Conservation (phyloP, 2,797 vertebrate genomes). For the Morelia viridis region DNA sequence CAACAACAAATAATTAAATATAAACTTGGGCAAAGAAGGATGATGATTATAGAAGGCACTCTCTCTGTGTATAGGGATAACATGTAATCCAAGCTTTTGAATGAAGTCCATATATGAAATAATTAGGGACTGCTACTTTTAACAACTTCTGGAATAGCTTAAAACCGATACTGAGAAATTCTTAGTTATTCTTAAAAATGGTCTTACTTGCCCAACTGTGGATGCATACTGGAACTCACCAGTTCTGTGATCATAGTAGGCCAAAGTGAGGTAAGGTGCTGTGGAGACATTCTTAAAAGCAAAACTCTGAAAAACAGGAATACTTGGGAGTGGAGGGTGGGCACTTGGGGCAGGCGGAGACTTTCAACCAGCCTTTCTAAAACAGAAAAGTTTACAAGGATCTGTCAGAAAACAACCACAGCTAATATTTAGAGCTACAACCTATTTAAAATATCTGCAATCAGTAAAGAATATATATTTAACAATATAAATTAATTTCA, state of each 20-base stretch:
- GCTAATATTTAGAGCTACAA: neutral
- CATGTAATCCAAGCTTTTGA: neutral
- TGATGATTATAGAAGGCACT: neutral
- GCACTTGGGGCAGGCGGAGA: conserved; percentile 95
- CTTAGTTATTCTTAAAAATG: neutral
- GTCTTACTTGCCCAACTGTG: neutral
- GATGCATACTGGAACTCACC: conserved; percentile 76
- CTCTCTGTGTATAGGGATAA: neutral
- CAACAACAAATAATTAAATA: neutral
- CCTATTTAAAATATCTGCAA: neutral
- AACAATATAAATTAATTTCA: neutral
- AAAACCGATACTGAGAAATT: neutral
- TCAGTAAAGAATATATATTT: neutral
- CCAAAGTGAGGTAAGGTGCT: conserved; percentile 98
- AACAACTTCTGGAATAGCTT: neutral
- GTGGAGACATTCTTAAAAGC: conserved; percentile 96
- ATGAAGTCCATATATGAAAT: neutral
- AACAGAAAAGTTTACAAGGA: conserved; percentile 60
- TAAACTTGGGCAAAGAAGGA: neutral
- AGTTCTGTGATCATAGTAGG: conserved; percentile 99
- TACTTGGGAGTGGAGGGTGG: conserved; percentile 98
- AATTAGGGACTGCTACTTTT: neutral
- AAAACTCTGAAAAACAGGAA: conserved; percentile 99
- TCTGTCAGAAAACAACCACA: conserved; percentile 51
- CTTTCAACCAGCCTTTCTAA: conserved; percentile 98